Evolutionary conservation across 1,140 invertebrate species (phyloP).

Genomic region (Adelges cooleyi): DNA sequence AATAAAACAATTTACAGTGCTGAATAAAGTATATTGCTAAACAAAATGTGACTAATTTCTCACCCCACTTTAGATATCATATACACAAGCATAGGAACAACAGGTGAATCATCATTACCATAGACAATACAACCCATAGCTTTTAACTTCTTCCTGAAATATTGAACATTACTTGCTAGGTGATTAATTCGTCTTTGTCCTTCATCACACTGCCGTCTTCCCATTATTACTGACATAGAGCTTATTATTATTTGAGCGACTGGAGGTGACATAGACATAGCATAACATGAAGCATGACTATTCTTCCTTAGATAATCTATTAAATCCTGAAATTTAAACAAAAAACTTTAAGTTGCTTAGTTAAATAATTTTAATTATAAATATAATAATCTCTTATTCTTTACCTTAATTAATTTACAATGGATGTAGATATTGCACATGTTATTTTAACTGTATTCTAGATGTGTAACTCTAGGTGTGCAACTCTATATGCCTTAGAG

Average conservation of each 20-base stretch:
- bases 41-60: neutral
- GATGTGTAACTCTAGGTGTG: too few species aligned
- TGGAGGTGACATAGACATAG: slow-evolving; percentile 77
- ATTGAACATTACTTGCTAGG: slow-evolving; percentile 71
- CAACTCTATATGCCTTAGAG: too few species aligned
- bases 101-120: slow-evolving; percentile 93
- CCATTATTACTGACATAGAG: slow-evolving; percentile 81
- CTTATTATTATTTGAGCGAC: slow-evolving; percentile 83
- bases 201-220: slow-evolving; percentile 64
- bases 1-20: too few species aligned
- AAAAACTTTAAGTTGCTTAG: too few species aligned
- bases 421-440: too few species aligned
- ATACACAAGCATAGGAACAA: slow-evolving; percentile 90
- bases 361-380: too few species aligned
- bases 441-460: too few species aligned
- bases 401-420: too few species aligned
- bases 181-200: slow-evolving; percentile 59
- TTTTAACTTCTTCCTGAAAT: slow-evolving; percentile 73
- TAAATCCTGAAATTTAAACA: slow-evolving; percentile 49
- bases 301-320: slow-evolving; percentile 66
- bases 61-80: slow-evolving; percentile 77
- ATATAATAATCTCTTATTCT: too few species aligned
- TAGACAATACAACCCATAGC: slow-evolving; percentile 90
- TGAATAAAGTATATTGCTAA: too few species aligned
- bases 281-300: slow-evolving; percentile 80